Percentiles rank a stretch among this genome's conserved stretches.
Evolutionary conservation across 92 coral and sea anemone species (phyloP).

Genomic region (Desmophyllum pertusum): DNA sequence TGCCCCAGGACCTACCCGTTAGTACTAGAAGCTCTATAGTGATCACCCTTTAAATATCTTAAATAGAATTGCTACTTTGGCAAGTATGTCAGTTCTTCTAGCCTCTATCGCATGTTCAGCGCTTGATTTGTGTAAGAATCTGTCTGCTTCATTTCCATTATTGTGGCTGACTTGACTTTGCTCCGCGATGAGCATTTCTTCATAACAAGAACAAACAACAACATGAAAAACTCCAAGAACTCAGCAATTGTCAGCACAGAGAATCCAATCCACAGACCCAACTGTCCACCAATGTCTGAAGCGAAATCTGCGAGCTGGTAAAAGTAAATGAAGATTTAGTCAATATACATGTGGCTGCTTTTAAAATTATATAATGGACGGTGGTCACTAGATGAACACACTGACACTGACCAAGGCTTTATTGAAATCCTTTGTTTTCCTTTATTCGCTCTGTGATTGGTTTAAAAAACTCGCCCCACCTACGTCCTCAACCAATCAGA

Average conservation of each 20-base stretch:
- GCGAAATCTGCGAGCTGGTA: constrained; percentile 65
- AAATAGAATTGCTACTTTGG: background rate
- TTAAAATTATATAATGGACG: too few species aligned
- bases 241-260: constrained; percentile 83
- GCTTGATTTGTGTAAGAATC: background rate
- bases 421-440: too few species aligned
- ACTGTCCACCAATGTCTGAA: constrained; percentile 87
- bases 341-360: background rate
- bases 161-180: background rate
- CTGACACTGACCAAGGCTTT: too few species aligned
- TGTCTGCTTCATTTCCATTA: constrained; percentile 15
- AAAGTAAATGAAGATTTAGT: background rate
- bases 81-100: background rate
- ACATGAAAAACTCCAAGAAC: constrained; percentile 59
- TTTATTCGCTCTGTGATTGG: too few species aligned
- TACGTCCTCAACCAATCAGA: too few species aligned
- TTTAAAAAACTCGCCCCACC: too few species aligned
- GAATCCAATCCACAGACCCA: constrained; percentile 86
- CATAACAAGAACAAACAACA: constrained; percentile 31
- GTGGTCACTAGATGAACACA: too few species aligned
- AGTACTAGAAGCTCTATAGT: too few species aligned
- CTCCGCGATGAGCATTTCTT: constrained; percentile 1
- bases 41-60: too few species aligned
- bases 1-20: too few species aligned
- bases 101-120: background rate